Conservation (phyloP, 2,113 vertebrate genomes). For the Tapirus terrestris region DNA sequence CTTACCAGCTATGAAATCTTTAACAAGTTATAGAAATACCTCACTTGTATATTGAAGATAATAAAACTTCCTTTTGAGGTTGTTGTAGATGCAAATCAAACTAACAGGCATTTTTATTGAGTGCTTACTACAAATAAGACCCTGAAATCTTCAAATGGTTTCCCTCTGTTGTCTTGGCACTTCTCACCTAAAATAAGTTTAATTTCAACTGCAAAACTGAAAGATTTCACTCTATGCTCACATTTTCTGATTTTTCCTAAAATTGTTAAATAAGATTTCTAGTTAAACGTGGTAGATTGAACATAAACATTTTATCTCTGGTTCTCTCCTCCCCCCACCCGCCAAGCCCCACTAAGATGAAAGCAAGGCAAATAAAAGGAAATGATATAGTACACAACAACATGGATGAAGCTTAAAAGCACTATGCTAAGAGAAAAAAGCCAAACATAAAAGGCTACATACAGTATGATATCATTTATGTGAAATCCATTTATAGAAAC, state of each 20-base stretch:
- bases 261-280: neutral
- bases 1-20: neutral
- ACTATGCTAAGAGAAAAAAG: neutral
- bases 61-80: neutral
- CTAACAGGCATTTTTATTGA: neutral
- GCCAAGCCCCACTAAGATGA: neutral
- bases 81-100: slow-evolving; percentile 21
- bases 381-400: neutral
- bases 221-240: neutral
- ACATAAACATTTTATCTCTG: slow-evolving; percentile 25
- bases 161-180: neutral
- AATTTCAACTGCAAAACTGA: slow-evolving; percentile 20
- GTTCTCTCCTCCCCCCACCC: accelerated
- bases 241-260: neutral
- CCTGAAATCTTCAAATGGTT: neutral
- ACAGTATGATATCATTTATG: neutral
- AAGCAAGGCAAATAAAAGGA: neutral
- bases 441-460: neutral
- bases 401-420: neutral
- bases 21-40: neutral
- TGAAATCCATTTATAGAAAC: slow-evolving; percentile 16
- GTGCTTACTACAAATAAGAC: neutral
- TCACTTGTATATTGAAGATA: neutral
- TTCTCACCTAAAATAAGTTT: neutral
- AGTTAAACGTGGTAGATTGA: neutral